phyloP scores from a whole-genome alignment of 2,797 vertebrate species.

The Harpagifer antarcticus region DNA sequence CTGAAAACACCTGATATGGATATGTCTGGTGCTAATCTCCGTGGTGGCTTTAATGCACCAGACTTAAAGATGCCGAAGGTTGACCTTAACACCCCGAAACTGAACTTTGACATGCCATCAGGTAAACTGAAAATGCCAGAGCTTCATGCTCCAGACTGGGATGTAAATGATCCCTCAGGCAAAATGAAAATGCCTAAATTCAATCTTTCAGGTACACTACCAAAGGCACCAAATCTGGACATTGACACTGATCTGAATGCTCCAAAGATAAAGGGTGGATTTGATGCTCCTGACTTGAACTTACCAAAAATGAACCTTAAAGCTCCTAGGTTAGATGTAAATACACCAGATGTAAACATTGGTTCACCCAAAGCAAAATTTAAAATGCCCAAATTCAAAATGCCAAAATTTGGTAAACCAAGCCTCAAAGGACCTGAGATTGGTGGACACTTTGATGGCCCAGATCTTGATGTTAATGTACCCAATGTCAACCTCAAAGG shows the following conservation, averaged over 20 bases:
- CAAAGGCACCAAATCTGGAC: conserved; percentile 52
- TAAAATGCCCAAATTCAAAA: conserved; percentile 32
- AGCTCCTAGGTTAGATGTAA: conserved; percentile 39
- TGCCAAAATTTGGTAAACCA: conserved; percentile 33
- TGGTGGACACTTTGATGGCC: conserved; percentile 28
- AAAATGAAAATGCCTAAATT: conserved; percentile 62
- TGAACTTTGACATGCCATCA: too few species aligned
- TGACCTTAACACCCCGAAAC: too few species aligned
- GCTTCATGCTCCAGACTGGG: conserved; percentile 23
- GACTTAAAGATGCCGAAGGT: too few species aligned
- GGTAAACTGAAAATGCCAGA: background rate
- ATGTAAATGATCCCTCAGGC: conserved; percentile 38
- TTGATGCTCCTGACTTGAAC: conserved; percentile 54
- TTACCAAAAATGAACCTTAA: conserved; percentile 50
- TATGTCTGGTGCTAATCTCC: too few species aligned
- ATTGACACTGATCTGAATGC: conserved; percentile 33
- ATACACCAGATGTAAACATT: conserved; percentile 48
- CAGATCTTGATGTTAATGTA: conserved; percentile 45
- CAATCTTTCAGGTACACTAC: conserved; percentile 44
- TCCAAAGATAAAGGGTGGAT: conserved; percentile 64
- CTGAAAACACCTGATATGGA: too few species aligned
- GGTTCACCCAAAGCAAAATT: conserved; percentile 39
- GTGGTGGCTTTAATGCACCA: too few species aligned
- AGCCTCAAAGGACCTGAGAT: conserved; percentile 25
- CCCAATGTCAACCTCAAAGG: conserved; percentile 58